phyloP scores from a whole-genome alignment of 2,113 vertebrate genomes.

The Accipiter cooperii region DNA sequence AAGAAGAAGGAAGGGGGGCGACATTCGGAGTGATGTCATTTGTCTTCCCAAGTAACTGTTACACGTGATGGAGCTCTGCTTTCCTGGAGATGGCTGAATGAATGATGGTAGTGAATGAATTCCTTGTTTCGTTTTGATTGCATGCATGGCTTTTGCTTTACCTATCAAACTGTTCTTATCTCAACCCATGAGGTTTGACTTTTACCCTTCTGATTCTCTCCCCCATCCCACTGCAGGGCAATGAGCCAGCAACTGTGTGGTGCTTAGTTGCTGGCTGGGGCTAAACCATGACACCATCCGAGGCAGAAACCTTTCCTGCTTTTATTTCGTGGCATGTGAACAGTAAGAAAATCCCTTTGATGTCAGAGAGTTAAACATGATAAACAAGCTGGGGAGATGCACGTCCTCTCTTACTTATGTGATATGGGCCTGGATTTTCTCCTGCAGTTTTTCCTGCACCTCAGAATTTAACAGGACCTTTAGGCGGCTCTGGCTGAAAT shows the following conservation, averaged over 20 bases:
- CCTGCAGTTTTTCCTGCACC: background rate
- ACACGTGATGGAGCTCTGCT: accelerated
- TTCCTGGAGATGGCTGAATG: background rate
- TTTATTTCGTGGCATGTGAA: background rate
- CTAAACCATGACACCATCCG: background rate
- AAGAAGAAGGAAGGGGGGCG: background rate
- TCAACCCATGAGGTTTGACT: background rate
- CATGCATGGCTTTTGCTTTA: background rate
- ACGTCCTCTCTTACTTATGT: background rate
- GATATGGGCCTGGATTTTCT: background rate
- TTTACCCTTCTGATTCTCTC: background rate
- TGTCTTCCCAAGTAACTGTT: background rate
- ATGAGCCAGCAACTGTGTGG: background rate
- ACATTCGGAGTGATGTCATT: background rate
- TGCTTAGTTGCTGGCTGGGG: background rate
- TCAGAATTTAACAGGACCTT: background rate
- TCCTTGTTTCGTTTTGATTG: background rate
- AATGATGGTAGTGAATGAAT: background rate
- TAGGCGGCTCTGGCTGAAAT: background rate
- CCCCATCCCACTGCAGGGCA: no score
- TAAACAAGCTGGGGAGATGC: background rate
- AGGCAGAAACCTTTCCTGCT: background rate
- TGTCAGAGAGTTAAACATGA: background rate
- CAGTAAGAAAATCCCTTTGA: background rate
- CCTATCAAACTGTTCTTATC: background rate